Evolutionary conservation across 2,888 invertebrate species (phyloP).

Genomic region (Ectemnius continuus): DNA sequence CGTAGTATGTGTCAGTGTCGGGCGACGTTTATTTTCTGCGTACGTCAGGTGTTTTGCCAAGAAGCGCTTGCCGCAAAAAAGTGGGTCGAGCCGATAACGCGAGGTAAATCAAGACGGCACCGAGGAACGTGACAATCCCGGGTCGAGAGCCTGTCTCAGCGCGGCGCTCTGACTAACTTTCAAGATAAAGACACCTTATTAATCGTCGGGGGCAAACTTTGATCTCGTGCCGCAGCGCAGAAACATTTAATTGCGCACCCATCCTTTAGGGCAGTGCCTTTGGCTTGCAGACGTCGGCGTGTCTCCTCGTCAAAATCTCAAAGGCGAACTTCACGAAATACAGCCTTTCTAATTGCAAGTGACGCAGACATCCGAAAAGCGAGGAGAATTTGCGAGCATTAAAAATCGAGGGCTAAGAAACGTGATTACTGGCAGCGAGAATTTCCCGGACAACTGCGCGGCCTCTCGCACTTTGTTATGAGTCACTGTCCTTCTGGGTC

Average conservation of each 20-base stretch:
- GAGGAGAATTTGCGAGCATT: not conserved
- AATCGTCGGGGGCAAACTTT: constrained; percentile 28
- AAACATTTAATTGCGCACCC: constrained; percentile 28
- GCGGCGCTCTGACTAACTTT: constrained; percentile 42
- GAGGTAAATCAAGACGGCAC: constrained; percentile 50
- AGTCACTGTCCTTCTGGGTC: too few species aligned
- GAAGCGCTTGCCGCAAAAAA: constrained; percentile 33
- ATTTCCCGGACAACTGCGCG: too few species aligned
- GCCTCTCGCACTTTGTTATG: too few species aligned
- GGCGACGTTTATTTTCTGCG: constrained; percentile 30
- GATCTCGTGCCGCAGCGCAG: constrained; percentile 18
- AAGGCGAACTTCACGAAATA: not conserved
- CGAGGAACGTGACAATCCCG: constrained; percentile 33
- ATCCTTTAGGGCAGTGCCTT: not conserved
- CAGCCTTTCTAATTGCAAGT: not conserved
- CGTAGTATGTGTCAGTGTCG: not conserved
- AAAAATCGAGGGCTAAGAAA: constrained; percentile 22
- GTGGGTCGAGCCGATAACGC: constrained; percentile 39
- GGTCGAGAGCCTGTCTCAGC: constrained; percentile 27
- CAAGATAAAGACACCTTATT: constrained; percentile 39
- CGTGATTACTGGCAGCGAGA: too few species aligned
- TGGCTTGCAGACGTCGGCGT: not conserved
- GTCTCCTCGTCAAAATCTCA: not conserved
- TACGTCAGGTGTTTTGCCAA: constrained; percentile 45
- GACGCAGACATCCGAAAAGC: not conserved